phyloP scores from a whole-genome alignment of 2,888 invertebrate species.

The Drymonia ruficornis region DNA sequence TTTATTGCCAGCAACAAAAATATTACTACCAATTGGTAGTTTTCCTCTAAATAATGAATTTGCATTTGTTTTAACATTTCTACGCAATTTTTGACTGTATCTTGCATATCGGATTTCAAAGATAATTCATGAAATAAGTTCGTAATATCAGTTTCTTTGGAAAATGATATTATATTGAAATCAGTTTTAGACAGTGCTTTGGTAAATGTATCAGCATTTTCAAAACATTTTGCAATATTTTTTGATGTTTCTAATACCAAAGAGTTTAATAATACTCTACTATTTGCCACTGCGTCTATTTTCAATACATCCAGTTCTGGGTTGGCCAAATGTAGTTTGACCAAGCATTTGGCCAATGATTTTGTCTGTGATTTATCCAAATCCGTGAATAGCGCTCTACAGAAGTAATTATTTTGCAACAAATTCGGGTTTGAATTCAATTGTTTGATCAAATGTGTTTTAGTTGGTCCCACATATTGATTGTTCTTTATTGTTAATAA shows the following conservation, averaged over 20 bases:
- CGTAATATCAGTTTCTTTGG: conserved; percentile 50
- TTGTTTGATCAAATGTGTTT: conserved; percentile 63
- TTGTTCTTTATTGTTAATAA: conserved; percentile 40
- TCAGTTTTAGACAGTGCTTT: conserved; percentile 60
- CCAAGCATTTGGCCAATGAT: conserved; percentile 58
- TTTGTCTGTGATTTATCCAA: conserved; percentile 60
- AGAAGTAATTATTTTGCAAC: conserved; percentile 51
- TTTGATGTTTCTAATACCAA: conserved; percentile 63
- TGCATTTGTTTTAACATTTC: conserved; percentile 63
- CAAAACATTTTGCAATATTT: conserved; percentile 58
- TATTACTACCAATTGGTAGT: conserved; percentile 66
- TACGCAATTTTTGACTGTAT: conserved; percentile 50
- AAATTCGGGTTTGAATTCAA: conserved; percentile 45
- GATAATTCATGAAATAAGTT: conserved; percentile 51
- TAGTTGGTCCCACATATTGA: conserved; percentile 42
- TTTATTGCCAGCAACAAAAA: conserved; percentile 69
- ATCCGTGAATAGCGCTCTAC: conserved; percentile 57
- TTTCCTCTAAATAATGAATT: conserved; percentile 70
- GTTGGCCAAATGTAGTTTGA: conserved; percentile 53
- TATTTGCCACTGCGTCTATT: conserved; percentile 51
- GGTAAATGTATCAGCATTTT: conserved; percentile 55
- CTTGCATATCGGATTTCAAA: conserved; percentile 43
- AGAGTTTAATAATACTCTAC: conserved; percentile 57
- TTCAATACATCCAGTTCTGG: conserved; percentile 47
- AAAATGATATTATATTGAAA: conserved; percentile 57